A percentile compares a stretch with the other conserved stretches of the same genome.
Conservation (phyloP, 2,797 vertebrate genomes). For the Manis javanica region DNA sequence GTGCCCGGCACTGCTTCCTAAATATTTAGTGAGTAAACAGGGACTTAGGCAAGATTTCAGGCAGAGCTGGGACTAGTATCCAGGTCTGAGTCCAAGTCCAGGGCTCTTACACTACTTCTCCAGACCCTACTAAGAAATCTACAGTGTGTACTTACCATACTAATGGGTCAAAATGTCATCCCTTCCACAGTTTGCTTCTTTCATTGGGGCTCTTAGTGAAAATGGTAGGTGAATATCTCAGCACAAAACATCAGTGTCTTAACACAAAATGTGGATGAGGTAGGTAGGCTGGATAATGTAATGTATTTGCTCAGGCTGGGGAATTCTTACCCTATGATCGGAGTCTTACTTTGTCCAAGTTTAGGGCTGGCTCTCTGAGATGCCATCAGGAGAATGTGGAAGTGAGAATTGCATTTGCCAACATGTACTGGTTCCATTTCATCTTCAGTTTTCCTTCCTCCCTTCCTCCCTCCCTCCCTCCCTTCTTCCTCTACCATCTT, state of each 20-base stretch:
- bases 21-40: neutral
- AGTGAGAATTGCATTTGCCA: neutral
- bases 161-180: neutral
- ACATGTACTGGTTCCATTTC: neutral
- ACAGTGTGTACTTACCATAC: neutral
- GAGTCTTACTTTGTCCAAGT: neutral
- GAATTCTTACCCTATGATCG: neutral
- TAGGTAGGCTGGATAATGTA: neutral
- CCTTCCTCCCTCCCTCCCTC: neutral
- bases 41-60: neutral
- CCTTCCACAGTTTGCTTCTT: neutral
- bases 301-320: neutral
- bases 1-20: neutral
- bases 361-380: neutral
- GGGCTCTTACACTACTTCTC: neutral
- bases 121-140: neutral
- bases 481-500: neutral
- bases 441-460: neutral
- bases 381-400: neutral
- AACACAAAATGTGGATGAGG: neutral
- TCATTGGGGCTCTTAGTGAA: neutral
- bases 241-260: neutral
- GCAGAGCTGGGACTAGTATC: neutral
- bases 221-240: neutral
- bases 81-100: neutral